These are phyloP conservation scores for Ferrisia virgata DNA, from an alignment of 2,888 invertebrate genomes.

Conservation along the genomic window DNA sequence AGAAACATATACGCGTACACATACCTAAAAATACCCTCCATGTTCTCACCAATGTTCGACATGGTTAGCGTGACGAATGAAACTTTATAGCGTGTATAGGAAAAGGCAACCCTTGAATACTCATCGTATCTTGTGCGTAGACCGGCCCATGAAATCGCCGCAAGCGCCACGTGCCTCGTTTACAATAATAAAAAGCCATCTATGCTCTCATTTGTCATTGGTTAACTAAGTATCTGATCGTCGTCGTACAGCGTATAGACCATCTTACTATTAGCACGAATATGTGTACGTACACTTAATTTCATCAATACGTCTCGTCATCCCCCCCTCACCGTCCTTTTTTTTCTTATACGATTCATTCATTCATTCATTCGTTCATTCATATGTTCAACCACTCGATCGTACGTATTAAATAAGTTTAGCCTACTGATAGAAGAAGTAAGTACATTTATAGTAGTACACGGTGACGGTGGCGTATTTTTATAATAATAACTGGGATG, in stretches of 20 bases:
- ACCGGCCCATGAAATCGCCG: conserved; percentile 33
- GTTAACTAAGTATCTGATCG: conserved; percentile 38
- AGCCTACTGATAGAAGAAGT: too few relatives aligned
- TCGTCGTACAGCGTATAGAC: too few relatives aligned
- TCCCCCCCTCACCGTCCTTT: neutral
- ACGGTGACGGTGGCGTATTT: neutral
- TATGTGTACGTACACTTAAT: too few relatives aligned
- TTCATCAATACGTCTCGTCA: neutral
- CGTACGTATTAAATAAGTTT: too few relatives aligned
- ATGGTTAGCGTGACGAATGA: conserved; percentile 36
- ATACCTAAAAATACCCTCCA: neutral
- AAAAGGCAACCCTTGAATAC: neutral
- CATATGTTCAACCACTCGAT: too few relatives aligned
- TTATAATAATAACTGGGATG: neutral
- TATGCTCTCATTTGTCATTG: conserved; percentile 37
- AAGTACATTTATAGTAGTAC: neutral
- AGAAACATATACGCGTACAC: too few relatives aligned
- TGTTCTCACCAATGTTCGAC: conserved; percentile 40
- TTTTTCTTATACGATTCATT: too few relatives aligned
- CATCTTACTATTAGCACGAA: too few relatives aligned
- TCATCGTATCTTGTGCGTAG: neutral
- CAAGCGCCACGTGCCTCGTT: conserved; percentile 34
- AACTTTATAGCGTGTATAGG: neutral
- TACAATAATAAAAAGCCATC: conserved; percentile 8
- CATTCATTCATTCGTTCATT: neutral